Evolutionary conservation across 2,888 invertebrate genomes (phyloP).

Genomic region (Drosophila lutescens): DNA sequence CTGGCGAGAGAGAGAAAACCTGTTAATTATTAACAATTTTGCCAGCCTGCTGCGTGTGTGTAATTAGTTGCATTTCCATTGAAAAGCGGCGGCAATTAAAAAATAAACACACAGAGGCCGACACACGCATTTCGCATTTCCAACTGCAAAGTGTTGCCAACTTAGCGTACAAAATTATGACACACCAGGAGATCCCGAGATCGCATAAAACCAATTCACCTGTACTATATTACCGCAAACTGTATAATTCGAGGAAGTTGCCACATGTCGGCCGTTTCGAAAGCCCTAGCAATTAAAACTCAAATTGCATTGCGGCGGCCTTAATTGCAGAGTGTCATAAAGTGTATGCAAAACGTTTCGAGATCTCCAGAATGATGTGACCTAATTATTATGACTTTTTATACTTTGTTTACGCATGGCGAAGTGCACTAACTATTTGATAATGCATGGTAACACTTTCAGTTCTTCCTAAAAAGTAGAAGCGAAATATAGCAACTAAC

Average conservation of each 20-base stretch:
- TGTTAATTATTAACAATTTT: conserved; percentile 82
- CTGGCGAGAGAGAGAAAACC: conserved; percentile 60
- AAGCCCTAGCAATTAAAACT: conserved; percentile 39
- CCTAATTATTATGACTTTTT: conserved; percentile 6
- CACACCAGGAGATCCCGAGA: conserved; percentile 47
- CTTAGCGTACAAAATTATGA: conserved; percentile 80
- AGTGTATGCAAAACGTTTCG: conserved; percentile 23
- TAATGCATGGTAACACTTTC: background rate
- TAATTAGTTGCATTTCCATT: conserved; percentile 80
- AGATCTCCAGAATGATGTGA: conserved; percentile 2
- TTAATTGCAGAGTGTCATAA: conserved; percentile 45
- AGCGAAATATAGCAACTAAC: too few species aligned
- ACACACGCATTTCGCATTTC: conserved; percentile 56
- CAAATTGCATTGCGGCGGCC: conserved; percentile 39
- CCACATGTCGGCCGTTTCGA: conserved; percentile 35
- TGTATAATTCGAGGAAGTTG: conserved; percentile 21
- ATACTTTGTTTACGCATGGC: conserved; percentile 7
- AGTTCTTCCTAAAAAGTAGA: too few species aligned
- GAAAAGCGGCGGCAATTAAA: conserved; percentile 74
- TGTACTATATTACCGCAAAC: background rate
- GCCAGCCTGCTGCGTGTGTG: conserved; percentile 70
- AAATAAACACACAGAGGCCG: conserved; percentile 48
- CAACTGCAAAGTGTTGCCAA: conserved; percentile 78
- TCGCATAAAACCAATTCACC: conserved; percentile 26
- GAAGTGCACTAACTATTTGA: background rate